phyloP scores from a whole-genome alignment of 2,797 vertebrate genomes.

The Semotilus atromaculatus region DNA sequence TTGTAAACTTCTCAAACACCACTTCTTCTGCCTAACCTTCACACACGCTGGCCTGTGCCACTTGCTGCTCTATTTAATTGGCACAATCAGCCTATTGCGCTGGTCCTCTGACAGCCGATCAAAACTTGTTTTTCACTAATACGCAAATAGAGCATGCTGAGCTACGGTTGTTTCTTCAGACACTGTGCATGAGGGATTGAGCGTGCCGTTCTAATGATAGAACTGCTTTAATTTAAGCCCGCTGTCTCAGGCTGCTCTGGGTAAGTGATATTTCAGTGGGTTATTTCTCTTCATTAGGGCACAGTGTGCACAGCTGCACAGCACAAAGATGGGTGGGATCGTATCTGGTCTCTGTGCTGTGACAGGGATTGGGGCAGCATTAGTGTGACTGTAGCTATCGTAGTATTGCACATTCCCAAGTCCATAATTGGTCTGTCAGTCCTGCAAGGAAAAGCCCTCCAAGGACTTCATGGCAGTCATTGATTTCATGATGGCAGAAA shows the following conservation, averaged over 20 bases:
- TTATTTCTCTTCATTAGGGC: slow-evolving; percentile 24
- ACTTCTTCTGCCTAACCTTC: not conserved
- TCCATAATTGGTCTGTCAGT: slow-evolving; percentile 43
- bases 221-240: slow-evolving; percentile 35
- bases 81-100: slow-evolving; percentile 6
- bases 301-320: slow-evolving; percentile 13
- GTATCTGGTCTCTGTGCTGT: slow-evolving; percentile 33
- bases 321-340: slow-evolving; percentile 32
- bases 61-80: slow-evolving; percentile 34
- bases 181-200: slow-evolving; percentile 25
- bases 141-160: slow-evolving; percentile 5
- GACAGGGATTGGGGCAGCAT: slow-evolving; percentile 9
- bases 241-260: slow-evolving; percentile 25
- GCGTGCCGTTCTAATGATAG: slow-evolving; percentile 13
- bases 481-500: slow-evolving; percentile 42
- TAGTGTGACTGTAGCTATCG: slow-evolving; percentile 22
- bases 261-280: slow-evolving; percentile 43
- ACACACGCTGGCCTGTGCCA: slow-evolving; percentile 35
- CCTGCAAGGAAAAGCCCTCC: slow-evolving; percentile 24
- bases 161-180: slow-evolving; percentile 5
- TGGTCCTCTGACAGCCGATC: slow-evolving; percentile 33
- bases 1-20: slow-evolving; percentile 31
- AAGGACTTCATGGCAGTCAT: slow-evolving; percentile 32
- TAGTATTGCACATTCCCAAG: slow-evolving; percentile 32
- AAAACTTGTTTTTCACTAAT: slow-evolving; percentile 12